phyloP scores from a whole-genome alignment of 2,888 invertebrate genomes.

The Halocaridina rubra region DNA sequence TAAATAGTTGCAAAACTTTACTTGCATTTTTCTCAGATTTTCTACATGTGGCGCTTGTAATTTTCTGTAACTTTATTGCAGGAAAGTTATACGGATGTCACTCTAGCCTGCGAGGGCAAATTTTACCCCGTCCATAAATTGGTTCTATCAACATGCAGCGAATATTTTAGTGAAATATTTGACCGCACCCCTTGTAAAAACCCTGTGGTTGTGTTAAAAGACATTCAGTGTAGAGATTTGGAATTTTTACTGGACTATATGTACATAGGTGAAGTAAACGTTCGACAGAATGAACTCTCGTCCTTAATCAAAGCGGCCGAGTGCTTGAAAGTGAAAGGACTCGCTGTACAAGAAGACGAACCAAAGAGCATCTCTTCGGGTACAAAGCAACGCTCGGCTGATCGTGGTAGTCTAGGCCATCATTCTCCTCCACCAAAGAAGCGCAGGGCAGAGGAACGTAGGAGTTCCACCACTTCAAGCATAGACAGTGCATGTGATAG shows the following conservation, averaged over 20 bases:
- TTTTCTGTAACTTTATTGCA: too few species aligned
- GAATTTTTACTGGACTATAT: slow-evolving; percentile 54
- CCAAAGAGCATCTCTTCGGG: neutral
- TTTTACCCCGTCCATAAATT: slow-evolving; percentile 54
- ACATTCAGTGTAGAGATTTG: slow-evolving; percentile 47
- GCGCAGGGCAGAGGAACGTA: slow-evolving; percentile 33
- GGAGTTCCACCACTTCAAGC: neutral
- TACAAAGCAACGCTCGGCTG: slow-evolving; percentile 5
- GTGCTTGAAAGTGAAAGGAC: slow-evolving; percentile 46
- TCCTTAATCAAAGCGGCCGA: slow-evolving; percentile 50
- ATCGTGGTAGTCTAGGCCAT: neutral
- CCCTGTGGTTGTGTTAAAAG: slow-evolving; percentile 48
- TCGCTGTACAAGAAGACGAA: slow-evolving; percentile 48
- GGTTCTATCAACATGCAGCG: slow-evolving; percentile 51
- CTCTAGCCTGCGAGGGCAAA: slow-evolving; percentile 52
- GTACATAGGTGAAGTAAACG: slow-evolving; percentile 57
- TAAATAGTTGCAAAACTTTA: too few species aligned
- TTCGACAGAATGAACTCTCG: slow-evolving; percentile 49
- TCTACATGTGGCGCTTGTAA: too few species aligned
- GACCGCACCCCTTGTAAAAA: slow-evolving; percentile 53
- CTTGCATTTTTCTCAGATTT: too few species aligned
- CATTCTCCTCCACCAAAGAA: slow-evolving; percentile 25
- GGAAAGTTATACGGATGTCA: slow-evolving; percentile 51
- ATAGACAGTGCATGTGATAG: neutral
- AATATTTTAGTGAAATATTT: slow-evolving; percentile 54